Evolutionary conservation across 2,888 invertebrate species (phyloP), one percentile per base, ranked within the genome.

Genomic region (Hemithea aestivaria): DNA sequence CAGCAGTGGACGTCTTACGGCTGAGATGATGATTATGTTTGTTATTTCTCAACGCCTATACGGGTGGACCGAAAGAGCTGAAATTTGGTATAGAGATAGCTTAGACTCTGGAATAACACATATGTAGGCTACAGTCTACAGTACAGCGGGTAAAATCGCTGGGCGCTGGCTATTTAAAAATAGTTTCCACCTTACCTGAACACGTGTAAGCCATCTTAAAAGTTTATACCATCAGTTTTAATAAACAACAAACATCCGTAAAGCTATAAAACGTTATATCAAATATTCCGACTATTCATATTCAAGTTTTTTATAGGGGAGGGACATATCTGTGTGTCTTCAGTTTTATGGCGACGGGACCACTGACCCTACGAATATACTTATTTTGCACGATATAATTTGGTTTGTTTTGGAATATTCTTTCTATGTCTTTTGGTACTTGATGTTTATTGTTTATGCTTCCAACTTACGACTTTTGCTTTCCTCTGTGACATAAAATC

Each of bases 251-350:
- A 64, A 70, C 58, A 57, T 59, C 57, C 69, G 58, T 70, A 66
- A 61, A 69, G 66, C 56, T 53, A 62, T 76, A 77, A 77, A 73
- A 68, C 59, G 66, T 75, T 70, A 73, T 68, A 73, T 69, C 72
- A 70, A 75, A 80, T 74, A 71, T 69, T n/a, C 70, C 70, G 62
- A 69, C 71, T 72, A 78, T 79, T 75, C 74, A 74, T 76, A 76
- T 77, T 69, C 61, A 58, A 49, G 62, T 75, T 83, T 83, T n/a
- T 81, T 81, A 82, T 76, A 58, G 66, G 58, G 71, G 66, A 61
- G 68, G 66, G 70, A 66, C 73, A 63, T 77, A 80, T 81, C 73
- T 73, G 72, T 66, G 68, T 75, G 70, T 73, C 66, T 66, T 53
- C 61, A 62, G 62, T 71, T 81, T 80, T 81, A 79, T 80, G 73